Base-by-base conservation (phyloP, 2,888 invertebrate species). In the Hirtodrosophila cameraria region DNA sequence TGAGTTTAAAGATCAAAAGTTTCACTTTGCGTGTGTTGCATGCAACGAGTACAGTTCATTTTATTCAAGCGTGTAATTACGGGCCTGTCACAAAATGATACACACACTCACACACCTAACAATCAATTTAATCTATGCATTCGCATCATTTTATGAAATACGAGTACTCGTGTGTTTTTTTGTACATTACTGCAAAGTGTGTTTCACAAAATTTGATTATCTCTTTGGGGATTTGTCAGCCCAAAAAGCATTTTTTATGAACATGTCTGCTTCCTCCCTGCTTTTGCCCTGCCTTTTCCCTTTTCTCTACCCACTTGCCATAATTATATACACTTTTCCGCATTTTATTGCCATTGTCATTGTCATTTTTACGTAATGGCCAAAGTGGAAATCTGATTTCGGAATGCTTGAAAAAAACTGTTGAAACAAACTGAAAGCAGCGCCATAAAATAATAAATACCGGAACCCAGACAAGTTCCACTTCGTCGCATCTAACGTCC, bases 71-170 rank as follows among this genome's bases (percentile, higher is more conserved):
- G 60, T 78, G 58, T 77, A 78, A 78, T 78, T 75, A 73, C 67
- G 66, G 50, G 15, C 42, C 42, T 48, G 20, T 16, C 46, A 54
- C 55, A 45, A 53, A 66, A 36, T 60, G 41, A 18, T 18, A 39
- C 18, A 38, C 27, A 27, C 41, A 52, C 30, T 31, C 28, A 45
- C 23, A 28, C 36, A 52, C 31, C 43, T 27, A 50, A 4, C 61
- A 82, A 82, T 73, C 73, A 79, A 76, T 74, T 74, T 70, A 58
- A 82, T 76, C 76, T 63, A 48, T 59, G 54, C 42, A 65, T 69
- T 53, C 52, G 35, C 48, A 52, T 52, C 60, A 57, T 6, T 43
- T 61, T 42, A 42, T n/a, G n/a, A 58, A 53, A 60, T 41, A 33
- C 13, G 5, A 27, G 55, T 28, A 11, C 18, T n/a, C 20, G 12